Evolutionary conservation across 2,797 vertebrate genomes (phyloP).

Genomic region (Chromis chromis): DNA sequence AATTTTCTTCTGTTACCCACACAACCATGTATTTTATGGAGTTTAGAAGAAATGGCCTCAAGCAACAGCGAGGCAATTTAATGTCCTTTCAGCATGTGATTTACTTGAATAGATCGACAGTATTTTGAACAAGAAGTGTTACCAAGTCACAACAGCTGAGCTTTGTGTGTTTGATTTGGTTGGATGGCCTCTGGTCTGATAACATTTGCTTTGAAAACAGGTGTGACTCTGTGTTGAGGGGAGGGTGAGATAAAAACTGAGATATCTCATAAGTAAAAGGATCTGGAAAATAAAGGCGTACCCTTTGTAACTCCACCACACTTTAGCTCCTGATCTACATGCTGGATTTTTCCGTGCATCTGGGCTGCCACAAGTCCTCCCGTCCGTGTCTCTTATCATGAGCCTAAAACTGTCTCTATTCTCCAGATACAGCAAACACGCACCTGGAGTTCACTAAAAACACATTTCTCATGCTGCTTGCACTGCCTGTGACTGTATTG

Average conservation of each 20-base stretch:
- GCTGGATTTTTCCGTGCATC: constrained; percentile 38
- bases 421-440: constrained; percentile 35
- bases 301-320: constrained; percentile 31
- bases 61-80: constrained; percentile 35
- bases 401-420: constrained; percentile 53
- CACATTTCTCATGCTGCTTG: constrained; percentile 42
- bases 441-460: constrained; percentile 51
- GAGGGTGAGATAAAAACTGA: constrained; percentile 28
- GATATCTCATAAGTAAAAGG: constrained; percentile 34
- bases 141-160: constrained; percentile 48
- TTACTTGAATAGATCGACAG: constrained; percentile 45
- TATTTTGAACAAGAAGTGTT: constrained; percentile 55
- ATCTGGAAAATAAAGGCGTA: constrained; percentile 29
- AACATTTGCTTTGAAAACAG: constrained; percentile 69
- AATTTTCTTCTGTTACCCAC: constrained; percentile 29
- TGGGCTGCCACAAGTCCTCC: constrained; percentile 11
- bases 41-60: constrained; percentile 43
- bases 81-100: constrained; percentile 35
- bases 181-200: constrained; percentile 62
- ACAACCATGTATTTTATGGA: constrained; percentile 33
- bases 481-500: constrained; percentile 14
- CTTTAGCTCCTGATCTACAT: constrained; percentile 37
- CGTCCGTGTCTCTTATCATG: constrained; percentile 50
- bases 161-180: constrained; percentile 59
- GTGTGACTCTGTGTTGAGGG: constrained; percentile 43